Conservation (phyloP, 2,888 invertebrate genomes). For the Odontothrips loti region DNA sequence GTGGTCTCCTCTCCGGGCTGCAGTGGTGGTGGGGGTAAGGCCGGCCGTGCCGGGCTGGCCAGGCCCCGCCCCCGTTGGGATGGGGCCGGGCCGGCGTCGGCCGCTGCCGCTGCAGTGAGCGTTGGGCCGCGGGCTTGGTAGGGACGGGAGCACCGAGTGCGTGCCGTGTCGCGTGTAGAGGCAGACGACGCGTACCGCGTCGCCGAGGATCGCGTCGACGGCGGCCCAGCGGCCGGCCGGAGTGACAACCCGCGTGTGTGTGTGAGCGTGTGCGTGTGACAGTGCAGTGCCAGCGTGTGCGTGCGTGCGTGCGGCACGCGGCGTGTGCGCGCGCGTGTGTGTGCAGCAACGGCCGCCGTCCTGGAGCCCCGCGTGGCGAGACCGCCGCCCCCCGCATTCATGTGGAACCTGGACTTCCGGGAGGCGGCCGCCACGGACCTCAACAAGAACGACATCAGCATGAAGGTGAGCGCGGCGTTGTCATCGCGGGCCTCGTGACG, state of each 20-base stretch:
- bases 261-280: no score
- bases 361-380: background rate
- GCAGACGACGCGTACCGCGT: no score
- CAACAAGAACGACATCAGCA: conserved; percentile 24
- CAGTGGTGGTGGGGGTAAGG: background rate
- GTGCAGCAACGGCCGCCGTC: background rate
- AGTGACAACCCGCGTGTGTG: no score
- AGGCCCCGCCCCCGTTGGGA: background rate
- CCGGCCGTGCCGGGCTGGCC: background rate
- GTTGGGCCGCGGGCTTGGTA: no score
- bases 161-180: no score
- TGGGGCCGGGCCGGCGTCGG: no score
- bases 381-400: background rate
- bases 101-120: background rate
- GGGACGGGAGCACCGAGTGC: no score
- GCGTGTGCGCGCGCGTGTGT: background rate
- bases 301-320: background rate
- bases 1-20: background rate
- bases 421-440: conserved; percentile 11
- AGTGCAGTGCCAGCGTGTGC: no score
- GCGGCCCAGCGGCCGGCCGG: no score
- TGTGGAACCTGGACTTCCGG: conserved; percentile 22
- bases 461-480: background rate
- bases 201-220: no score
- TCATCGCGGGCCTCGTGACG: background rate